Base-by-base conservation (phyloP, 2,888 invertebrate genomes). In the Oxycera nigricornis region DNA sequence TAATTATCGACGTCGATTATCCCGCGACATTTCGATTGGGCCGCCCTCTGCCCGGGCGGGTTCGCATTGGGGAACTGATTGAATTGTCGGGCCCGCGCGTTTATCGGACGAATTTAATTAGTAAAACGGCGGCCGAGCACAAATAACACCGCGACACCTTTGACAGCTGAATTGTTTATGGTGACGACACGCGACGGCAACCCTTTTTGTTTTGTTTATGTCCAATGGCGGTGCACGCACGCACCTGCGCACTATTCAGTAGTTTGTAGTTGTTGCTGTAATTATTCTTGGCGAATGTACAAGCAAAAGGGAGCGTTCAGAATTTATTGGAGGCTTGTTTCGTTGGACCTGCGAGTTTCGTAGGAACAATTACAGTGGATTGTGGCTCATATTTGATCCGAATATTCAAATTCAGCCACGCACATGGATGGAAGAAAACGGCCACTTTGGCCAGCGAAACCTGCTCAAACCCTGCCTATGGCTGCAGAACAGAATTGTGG, bases 111-210 rank as follows among this genome's bases (percentile, higher is more conserved):
- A 31, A 59, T 57, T 73, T 59, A 61, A 62, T 31, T n/a, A 61
- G 17, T 28, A 61, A 35, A 52, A 7, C 31, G 1, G 20, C 24
- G 22, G 20, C 31, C 22, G 17, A 52, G 26, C 55, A 59, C 22
- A 57, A 72, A 57, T 59, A 28, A 55, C 72, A 72, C 59, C 24
- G 28, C 59, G 46, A 72, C 46, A n/a, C 28, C 35, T 72, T 57
- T 73, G 73, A 73, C 73, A 73, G 61, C 62, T 26, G 41, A 61
- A 61, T 73, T 73, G 73, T 73, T 73, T 73, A 73, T 73, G 57
- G 26, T 55, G 57, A 35, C 57, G 30, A 70, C 70, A 41, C 6
- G 20, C 50, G 72, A 57, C 26, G 72, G 39, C 41, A 57, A 72
- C 72, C 72, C 72, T 28, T 72, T 72, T 59, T 72, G 72, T 57